Base-by-base conservation (phyloP, 1,140 invertebrate species). In the Brachionus paranguensis region DNA sequence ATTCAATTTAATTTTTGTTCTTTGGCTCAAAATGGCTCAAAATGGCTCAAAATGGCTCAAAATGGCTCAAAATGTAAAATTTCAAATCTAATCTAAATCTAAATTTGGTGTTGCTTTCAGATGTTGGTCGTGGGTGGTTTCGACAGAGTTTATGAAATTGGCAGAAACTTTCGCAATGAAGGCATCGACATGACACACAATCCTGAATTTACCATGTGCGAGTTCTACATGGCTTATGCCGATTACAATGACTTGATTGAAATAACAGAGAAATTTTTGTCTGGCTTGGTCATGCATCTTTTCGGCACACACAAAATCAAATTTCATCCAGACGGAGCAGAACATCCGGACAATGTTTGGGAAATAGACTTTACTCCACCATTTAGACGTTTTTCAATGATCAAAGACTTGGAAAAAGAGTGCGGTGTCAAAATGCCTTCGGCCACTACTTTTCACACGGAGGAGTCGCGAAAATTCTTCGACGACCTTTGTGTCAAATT, bases 211-310 rank as follows among this genome's bases (percentile, higher is more conserved):
- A 99, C 97, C 3, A 97, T 96, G 12, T 98, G 96, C 89, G 97
- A 99, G 91, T 99, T 99, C 90, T 99, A 99, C 90, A 99, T 99
- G 96, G 97, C 97, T 0, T 99, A 99, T 91, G 97, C 97, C 24
- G 97, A 99, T 91, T 99, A 99, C 87, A 93, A 97, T 89, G 97
- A 99, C 90, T 86, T 99, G 2, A 98, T 99, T 90, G 89, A 91
- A 43, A 93, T 99, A 5, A 98, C 97, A 2, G 97, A 99, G 90
- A 91, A 92, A 70, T 91, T 99, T 90, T 50, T 99, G 7, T 95
- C 97, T 60, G 92, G 93, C 72, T 91, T 94, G 92, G 93, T 94
- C 0, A 93, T 93, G 85, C 88, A 89, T 78, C 90, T 94, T 79
- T 90, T 90, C 85, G 93, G 93, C 10, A 90, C 91, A 0, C 93